Conservation (phyloP, 2,888 invertebrate genomes). For the Ennomos fuscantarius region DNA sequence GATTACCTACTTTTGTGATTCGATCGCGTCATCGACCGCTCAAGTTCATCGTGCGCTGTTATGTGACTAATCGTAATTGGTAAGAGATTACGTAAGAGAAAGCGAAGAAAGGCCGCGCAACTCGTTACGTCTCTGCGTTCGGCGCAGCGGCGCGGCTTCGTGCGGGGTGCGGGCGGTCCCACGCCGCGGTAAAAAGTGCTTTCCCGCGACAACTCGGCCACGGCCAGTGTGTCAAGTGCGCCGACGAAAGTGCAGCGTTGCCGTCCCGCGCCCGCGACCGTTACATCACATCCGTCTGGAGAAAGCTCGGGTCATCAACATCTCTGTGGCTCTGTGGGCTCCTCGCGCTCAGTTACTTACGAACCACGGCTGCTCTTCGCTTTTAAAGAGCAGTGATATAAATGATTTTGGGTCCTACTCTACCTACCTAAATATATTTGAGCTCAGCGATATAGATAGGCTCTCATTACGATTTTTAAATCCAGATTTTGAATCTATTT, state of each 20-base stretch:
- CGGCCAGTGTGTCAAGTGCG: constrained; percentile 85
- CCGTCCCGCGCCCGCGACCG: constrained; percentile 65
- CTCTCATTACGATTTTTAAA: too few relatives aligned
- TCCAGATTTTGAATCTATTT: too few relatives aligned
- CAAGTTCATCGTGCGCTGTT: constrained; percentile 75
- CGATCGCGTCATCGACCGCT: constrained; percentile 61
- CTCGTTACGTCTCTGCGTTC: constrained; percentile 75
- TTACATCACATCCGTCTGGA: constrained; percentile 81
- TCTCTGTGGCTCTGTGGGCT: constrained; percentile 39
- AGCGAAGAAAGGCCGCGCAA: constrained; percentile 79
- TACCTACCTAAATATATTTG: neutral
- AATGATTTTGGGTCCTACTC: neutral
- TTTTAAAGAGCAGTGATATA: neutral
- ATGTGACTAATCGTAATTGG: constrained; percentile 76
- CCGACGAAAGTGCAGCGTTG: constrained; percentile 81
- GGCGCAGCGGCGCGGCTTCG: constrained; percentile 32
- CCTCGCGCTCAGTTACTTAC: constrained; percentile 21
- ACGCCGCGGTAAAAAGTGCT: constrained; percentile 81
- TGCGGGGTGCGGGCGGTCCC: constrained; percentile 57
- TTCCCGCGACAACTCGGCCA: constrained; percentile 83
- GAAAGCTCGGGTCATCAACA: constrained; percentile 79
- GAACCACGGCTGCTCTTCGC: neutral
- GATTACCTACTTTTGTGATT: constrained; percentile 35
- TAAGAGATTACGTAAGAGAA: constrained; percentile 78
- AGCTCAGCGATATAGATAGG: too few relatives aligned